Percentiles rank a stretch among this genome's conserved stretches.
Conservation (phyloP, 2,888 invertebrate genomes). For the Ophion slaviceki region DNA sequence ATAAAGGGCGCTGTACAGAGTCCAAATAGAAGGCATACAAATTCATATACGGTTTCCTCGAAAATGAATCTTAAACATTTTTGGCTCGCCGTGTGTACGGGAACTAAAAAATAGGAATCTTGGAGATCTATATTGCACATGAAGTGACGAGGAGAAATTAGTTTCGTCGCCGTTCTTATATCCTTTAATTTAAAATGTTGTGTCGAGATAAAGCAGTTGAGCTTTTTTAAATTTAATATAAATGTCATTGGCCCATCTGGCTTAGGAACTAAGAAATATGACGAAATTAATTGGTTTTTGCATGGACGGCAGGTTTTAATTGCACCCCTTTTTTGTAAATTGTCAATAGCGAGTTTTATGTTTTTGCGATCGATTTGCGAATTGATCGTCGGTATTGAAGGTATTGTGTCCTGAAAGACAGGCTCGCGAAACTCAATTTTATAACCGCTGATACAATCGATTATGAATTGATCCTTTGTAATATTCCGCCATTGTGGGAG, state of each 20-base stretch:
- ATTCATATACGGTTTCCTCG: too few species aligned
- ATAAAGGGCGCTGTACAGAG: too few species aligned
- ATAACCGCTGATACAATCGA: neutral
- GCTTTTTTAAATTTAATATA: neutral
- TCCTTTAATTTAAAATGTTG: neutral
- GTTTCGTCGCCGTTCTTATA: neutral
- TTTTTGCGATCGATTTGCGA: neutral
- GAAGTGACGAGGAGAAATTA: neutral
- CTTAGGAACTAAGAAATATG: neutral
- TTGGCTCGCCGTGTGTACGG: too few species aligned
- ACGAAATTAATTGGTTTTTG: neutral
- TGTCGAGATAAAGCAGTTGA: neutral
- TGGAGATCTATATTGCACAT: neutral
- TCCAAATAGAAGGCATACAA: too few species aligned
- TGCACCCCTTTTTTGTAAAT: neutral
- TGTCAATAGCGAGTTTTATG: neutral
- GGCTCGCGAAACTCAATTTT: neutral
- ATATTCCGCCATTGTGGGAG: neutral
- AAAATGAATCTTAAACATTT: too few species aligned
- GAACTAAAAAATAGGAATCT: too few species aligned
- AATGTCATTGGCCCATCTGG: neutral
- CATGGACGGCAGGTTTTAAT: neutral
- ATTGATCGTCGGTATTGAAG: neutral
- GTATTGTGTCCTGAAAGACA: neutral
- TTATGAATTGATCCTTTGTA: neutral